Conservation (phyloP, 37 sponge, comb jelly and placozoan genomes). For the Geodia barretti region DNA sequence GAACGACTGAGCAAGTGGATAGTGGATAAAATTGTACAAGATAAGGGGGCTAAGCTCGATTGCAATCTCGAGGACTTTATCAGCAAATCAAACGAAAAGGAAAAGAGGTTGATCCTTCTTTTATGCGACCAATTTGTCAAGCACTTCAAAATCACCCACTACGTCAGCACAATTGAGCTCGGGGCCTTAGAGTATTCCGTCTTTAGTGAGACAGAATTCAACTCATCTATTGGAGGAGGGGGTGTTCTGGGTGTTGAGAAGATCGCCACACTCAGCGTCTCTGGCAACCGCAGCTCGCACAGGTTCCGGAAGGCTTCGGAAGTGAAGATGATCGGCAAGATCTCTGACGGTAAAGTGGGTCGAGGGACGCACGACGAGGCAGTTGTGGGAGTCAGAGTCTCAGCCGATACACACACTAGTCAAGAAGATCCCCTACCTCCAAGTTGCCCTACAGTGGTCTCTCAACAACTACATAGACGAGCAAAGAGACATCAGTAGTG, state of each 20-base stretch:
- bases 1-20: conserved; percentile 53
- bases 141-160: conserved; percentile 63
- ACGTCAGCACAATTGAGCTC: conserved; percentile 52
- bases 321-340: conserved; percentile 35
- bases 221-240: not conserved
- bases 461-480: conserved; percentile 33
- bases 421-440: not conserved
- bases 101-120: not conserved
- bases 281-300: not conserved
- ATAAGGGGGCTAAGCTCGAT: not conserved
- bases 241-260: conserved; percentile 18
- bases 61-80: not conserved
- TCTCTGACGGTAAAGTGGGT: conserved; percentile 21
- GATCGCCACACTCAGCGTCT: not conserved
- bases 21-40: conserved; percentile 20
- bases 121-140: conserved; percentile 50
- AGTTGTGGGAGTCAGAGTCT: conserved; percentile 50
- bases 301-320: conserved; percentile 10
- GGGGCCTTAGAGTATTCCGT: conserved; percentile 64
- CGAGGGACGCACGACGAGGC: conserved; percentile 66
- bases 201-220: conserved; percentile 51
- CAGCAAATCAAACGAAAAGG: not conserved
- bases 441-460: conserved; percentile 5
- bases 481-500: conserved; percentile 47
- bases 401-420: conserved; percentile 47